Base-by-base conservation (phyloP, 1,140 invertebrate species). In the Drosophila rufa region DNA sequence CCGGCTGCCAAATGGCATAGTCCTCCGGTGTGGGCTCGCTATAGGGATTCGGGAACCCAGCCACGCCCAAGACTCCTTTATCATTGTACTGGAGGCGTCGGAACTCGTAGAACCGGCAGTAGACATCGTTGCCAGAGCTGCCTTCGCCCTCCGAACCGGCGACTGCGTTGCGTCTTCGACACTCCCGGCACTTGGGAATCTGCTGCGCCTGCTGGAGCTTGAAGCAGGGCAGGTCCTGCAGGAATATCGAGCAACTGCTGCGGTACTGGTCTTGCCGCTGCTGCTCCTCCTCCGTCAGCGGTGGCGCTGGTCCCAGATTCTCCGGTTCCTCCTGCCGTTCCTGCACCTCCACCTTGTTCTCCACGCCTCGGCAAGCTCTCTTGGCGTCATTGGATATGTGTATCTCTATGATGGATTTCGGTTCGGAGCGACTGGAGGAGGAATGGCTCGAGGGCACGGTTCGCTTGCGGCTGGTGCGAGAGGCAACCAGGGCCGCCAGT, bases 41-140 rank as follows among this genome's bases (percentile, higher is more conserved):
- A 82, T 96, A 95, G 8, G 98, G 97, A 93, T 99, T 97, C 12
- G 97, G 98, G 92, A 99, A 99, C 6, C 98, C 98, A 73, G 97
- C 97, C 79, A 98, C 97, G n/a, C 96, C 96, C 69, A 99, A 94
- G 87, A 97, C 96, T 45, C 97, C 98, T 91, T 96, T 97, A 93
- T 97, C 97, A 76, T 96, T 97, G 93, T 98, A 99, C 69, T 91
- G 95, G 80, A 99, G 94, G 90, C 97, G 96, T 92, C 98, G 95
- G 93, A 99, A 99, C 79, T 97, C 98, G 93, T 98, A 99, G 94
- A 99, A 99, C 75, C 98, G 95, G 93, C 98, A 99, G 93, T 99
- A 99, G 76, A 99, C 98, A 93, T 92, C 91, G 71, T 78, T 83
- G 30, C 30, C 59, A 8, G 27, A 40, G 36, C n/a, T 68, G 27